A percentile compares a stretch with the other conserved stretches of the same genome.
phyloP scores from a whole-genome alignment of 2,888 invertebrate species.

The Polia nebulosa region DNA sequence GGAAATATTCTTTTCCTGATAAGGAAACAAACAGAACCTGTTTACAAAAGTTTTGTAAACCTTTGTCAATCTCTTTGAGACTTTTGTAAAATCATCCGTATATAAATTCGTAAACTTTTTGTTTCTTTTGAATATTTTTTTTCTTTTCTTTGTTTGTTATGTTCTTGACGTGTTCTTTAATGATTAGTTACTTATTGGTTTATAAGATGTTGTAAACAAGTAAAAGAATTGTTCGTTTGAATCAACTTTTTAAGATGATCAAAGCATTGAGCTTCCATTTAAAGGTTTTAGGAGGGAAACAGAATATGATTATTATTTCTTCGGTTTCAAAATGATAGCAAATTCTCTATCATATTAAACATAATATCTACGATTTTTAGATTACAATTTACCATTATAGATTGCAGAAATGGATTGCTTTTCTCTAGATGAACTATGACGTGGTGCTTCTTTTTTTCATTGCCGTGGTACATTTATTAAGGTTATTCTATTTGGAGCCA shows the following conservation, averaged over 20 bases:
- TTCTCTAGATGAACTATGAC: too few species aligned
- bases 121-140: not conserved
- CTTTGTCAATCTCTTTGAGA: conserved; percentile 16
- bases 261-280: not conserved
- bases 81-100: conserved; percentile 21
- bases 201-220: too few species aligned
- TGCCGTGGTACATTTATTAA: too few species aligned
- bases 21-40: not conserved
- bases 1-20: not conserved
- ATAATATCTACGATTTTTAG: too few species aligned
- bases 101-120: conserved; percentile 17
- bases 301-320: too few species aligned
- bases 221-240: not conserved
- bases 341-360: too few species aligned
- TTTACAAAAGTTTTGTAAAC: conserved; percentile 7
- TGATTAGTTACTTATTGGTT: not conserved
- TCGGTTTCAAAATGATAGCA: too few species aligned
- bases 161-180: not conserved
- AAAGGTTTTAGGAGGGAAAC: too few species aligned
- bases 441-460: too few species aligned
- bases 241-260: not conserved
- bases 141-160: not conserved
- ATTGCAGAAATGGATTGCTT: too few species aligned
- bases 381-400: too few species aligned
- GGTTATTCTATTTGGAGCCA: too few species aligned